Evolutionary conservation across 2,113 vertebrate genomes (phyloP), one percentile per base, ranked within the genome.

Genomic region (Ceyx cyanopectus): DNA sequence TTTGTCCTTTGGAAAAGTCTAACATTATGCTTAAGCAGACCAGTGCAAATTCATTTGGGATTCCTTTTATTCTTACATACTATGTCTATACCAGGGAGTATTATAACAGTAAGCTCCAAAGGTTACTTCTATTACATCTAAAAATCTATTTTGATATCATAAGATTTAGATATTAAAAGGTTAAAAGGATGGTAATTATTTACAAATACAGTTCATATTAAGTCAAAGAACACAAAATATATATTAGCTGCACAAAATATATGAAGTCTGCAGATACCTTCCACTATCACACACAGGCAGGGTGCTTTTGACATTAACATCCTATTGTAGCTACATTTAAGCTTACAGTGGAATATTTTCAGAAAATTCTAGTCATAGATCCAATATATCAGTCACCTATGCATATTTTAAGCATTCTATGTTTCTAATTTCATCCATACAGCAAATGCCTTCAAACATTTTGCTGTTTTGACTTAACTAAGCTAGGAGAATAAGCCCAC

Each of bases 351-450:
- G 24, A 88, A 10, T 70, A 79, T 70, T 89, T 76, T 70, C 68
- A 37, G 41, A 79, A 86, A 91, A 69, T 50, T 60, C 56, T 9
- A 85, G 74, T 81, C 62, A 74, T 23, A 56, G 15, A 84, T 30
- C 50, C 24, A 89, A 68, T 14, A 43, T 13, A 79, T 37, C 62
- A 81, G 30, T 73, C 93, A 68, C 67, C 62, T 68, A 37, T 81
- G 81, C 90, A 85, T 84, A 78, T 45, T 80, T 87, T 61, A 92
- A 70, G 30, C n/a, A 70, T 76, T 81, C 87, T 69, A 37, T 86
- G 76, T 46, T 73, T 73, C 63, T 53, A 50, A 95, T 93, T 95
- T 92, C 51, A 73, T 81, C 79, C 78, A 77, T 34, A 67, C 32
- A 74, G 70, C 75, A 88, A 84, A 81, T 57, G 63, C 77, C 43